Base-by-base conservation (phyloP, 2,797 vertebrate species). In the Diplodus sargus region DNA sequence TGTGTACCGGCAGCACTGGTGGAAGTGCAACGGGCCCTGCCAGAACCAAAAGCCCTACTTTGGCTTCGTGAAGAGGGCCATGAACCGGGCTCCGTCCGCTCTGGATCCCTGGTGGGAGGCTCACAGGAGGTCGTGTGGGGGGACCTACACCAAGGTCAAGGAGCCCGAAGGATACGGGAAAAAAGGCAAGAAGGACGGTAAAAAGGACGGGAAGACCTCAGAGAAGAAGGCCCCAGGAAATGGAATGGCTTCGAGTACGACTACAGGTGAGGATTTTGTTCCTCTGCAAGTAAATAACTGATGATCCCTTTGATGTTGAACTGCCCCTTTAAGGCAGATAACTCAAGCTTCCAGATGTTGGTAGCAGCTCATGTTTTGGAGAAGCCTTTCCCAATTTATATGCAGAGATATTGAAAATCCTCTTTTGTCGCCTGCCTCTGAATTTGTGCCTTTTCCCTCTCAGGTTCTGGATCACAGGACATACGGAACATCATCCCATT, bases 1-100 rank as follows among this genome's bases (percentile, higher is more conserved):
- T 14, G 88, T 94, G 23, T 99, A 99, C 88, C 96, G 97, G 48
- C 96, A 96, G 83, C 98, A 99, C 90, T 99, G 98, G 98, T 99
- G 98, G 98, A 95, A 95, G 4, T 99, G 98, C 79, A 73, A 94
- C 0, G 98, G 98, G 1, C 97, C 98, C 0, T 99, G 98, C 83
- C 97, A 91, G 76, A 90, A 60, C 20, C 95, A 91, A n/a, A 95
- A 76, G 5, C 98, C 98, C 0, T 98, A 95, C 76, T 97, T 96
- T 0, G 98, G 98, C 5, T 99, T 95, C 0, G 97, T 99, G 80
- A 99, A 98, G 74, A 95, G 98, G 4, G 95, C 97, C 0, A 98
- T 97, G 93, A 99, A 99, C 89, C 93, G 98, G 70, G 96, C 97
- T 0, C 98, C 98, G 0, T 98, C 98, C 1, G 85, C 93, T n/a